These are phyloP conservation scores for Cyprinodon tularosa DNA, from an alignment of 2,113 vertebrate genomes.

Conservation along the genomic window DNA sequence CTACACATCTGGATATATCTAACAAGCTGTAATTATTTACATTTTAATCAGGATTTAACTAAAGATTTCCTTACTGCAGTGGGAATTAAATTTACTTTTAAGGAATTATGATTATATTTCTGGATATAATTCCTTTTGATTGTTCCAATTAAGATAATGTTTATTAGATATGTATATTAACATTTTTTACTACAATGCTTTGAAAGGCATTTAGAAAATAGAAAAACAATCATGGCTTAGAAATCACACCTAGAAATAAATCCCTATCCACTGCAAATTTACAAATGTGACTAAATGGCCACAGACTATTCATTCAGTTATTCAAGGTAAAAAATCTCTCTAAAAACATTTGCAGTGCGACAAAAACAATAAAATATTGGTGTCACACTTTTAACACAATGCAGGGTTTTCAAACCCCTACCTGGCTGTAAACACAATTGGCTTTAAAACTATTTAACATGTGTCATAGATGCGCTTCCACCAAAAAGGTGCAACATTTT, in stretches of 20 bases:
- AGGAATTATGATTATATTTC: background rate
- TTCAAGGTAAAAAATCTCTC: too few relatives aligned
- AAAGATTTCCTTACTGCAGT: background rate
- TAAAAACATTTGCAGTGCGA: background rate
- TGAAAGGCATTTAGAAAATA: background rate
- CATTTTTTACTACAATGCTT: background rate
- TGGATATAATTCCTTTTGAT: background rate
- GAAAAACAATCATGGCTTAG: background rate
- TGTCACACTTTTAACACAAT: background rate
- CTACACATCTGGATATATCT: constrained; percentile 16
- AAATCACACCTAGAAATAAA: too few relatives aligned
- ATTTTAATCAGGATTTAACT: constrained; percentile 22
- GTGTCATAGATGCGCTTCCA: background rate
- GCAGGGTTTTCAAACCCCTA: background rate
- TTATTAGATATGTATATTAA: constrained; percentile 5
- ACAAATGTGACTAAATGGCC: too few relatives aligned
- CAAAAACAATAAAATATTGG: background rate
- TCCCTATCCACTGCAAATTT: too few relatives aligned
- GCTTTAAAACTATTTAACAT: background rate
- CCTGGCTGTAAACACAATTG: background rate
- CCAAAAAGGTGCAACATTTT: background rate
- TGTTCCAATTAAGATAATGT: constrained; percentile 8
- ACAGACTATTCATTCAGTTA: too few relatives aligned
- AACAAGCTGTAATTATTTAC: constrained; percentile 1
- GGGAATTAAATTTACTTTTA: background rate